Evolutionary conservation across 2,797 vertebrate genomes (phyloP).

Genomic region (Astyanax mexicanus): DNA sequence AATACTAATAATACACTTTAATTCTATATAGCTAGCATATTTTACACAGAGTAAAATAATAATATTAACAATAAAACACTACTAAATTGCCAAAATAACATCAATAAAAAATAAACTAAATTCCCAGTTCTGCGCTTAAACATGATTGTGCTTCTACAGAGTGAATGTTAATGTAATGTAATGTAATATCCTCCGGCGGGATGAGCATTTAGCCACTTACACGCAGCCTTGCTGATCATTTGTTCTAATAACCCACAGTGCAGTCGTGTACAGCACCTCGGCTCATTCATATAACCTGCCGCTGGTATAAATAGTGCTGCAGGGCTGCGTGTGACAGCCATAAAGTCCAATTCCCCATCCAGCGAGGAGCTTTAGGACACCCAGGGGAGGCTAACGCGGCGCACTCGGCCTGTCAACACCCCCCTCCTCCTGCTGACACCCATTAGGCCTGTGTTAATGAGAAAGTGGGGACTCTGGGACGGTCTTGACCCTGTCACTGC

Average conservation of each 20-base stretch:
- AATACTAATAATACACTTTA: too few relatives aligned
- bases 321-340: constrained; percentile 9
- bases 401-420: constrained; percentile 44
- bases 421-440: constrained; percentile 43
- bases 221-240: neutral
- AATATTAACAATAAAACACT: too few relatives aligned
- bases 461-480: constrained; percentile 44
- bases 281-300: constrained; percentile 3
- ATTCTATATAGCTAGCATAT: too few relatives aligned
- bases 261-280: constrained; percentile 4
- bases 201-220: neutral
- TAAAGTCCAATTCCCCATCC: constrained; percentile 12
- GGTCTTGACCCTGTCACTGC: constrained; percentile 37
- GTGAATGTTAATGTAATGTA: constrained; percentile 3
- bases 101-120: too few relatives aligned
- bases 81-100: too few relatives aligned
- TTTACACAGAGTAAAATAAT: too few relatives aligned
- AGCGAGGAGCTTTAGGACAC: constrained; percentile 26
- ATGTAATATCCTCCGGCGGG: neutral
- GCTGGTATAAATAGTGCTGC: constrained; percentile 18
- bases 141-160: neutral
- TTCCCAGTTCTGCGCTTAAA: neutral
- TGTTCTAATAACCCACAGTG: neutral
- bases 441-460: constrained; percentile 56
- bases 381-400: constrained; percentile 22